phyloP scores from a whole-genome alignment of 2,888 invertebrate genomes.

The Mechanitis messenoides region DNA sequence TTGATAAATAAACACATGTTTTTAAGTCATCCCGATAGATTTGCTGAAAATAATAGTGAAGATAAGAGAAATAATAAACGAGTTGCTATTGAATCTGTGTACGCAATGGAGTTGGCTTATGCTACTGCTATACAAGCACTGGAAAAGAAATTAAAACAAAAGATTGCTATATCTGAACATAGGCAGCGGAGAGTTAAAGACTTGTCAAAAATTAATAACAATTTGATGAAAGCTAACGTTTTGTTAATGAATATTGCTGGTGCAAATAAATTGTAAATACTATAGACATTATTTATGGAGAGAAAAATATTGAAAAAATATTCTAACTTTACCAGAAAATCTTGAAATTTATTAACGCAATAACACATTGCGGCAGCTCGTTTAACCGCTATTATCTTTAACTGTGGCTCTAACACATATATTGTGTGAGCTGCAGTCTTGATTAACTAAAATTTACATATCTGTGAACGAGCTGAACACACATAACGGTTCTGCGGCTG shows the following conservation, averaged over 20 bases:
- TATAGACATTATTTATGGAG: no score
- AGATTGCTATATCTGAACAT: constrained; percentile 3
- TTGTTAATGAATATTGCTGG: not conserved
- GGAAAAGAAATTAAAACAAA: constrained; percentile 1
- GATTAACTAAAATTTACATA: no score
- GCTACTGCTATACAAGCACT: constrained; percentile 1
- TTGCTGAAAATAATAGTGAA: not conserved
- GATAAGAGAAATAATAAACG: not conserved
- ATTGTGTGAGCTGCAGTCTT: no score
- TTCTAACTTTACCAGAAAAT: not conserved
- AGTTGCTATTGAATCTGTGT: not conserved
- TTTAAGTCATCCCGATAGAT: not conserved
- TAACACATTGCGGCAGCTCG: no score
- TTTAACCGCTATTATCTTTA: no score
- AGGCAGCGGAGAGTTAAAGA: not conserved
- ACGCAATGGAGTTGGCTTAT: not conserved
- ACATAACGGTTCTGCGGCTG: no score
- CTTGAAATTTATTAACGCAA: no score
- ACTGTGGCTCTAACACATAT: no score
- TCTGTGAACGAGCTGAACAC: no score
- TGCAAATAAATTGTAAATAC: not conserved
- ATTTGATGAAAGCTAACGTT: not conserved
- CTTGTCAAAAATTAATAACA: not conserved
- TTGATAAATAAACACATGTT: not conserved
- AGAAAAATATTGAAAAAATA: no score